phyloP scores from a whole-genome alignment of 2,888 invertebrate species.

The Amiota minor region DNA sequence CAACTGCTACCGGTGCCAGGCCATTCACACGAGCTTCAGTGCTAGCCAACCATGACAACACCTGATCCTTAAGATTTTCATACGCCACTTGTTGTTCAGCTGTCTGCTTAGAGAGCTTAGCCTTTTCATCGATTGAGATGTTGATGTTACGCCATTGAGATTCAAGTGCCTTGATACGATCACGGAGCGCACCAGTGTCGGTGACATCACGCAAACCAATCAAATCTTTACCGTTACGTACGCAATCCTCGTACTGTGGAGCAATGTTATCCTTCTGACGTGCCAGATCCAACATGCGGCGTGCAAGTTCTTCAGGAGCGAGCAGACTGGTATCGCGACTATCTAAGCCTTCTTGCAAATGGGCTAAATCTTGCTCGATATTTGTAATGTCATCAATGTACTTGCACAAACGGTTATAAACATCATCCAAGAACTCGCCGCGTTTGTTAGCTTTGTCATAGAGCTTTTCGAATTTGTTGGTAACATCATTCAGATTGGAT shows the following conservation, averaged over 20 bases:
- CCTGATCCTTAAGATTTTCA: slow-evolving; percentile 86
- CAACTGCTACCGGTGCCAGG: slow-evolving; percentile 89
- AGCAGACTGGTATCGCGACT: slow-evolving; percentile 81
- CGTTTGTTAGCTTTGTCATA: slow-evolving; percentile 85
- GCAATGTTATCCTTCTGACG: slow-evolving; percentile 77
- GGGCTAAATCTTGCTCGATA: slow-evolving; percentile 82
- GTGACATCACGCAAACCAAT: slow-evolving; percentile 90
- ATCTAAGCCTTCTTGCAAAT: slow-evolving; percentile 83
- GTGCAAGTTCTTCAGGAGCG: slow-evolving; percentile 79
- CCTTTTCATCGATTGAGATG: slow-evolving; percentile 86
- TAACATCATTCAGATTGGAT: slow-evolving; percentile 89
- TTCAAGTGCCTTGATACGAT: slow-evolving; percentile 89
- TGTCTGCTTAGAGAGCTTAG: slow-evolving; percentile 86
- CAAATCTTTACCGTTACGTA: slow-evolving; percentile 86
- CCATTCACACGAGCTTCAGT: slow-evolving; percentile 85
- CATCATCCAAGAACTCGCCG: slow-evolving; percentile 87
- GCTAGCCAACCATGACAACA: slow-evolving; percentile 85
- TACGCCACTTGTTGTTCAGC: slow-evolving; percentile 91
- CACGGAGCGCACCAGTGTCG: slow-evolving; percentile 86
- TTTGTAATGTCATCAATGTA: slow-evolving; percentile 81
- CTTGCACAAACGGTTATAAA: slow-evolving; percentile 79
- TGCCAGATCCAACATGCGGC: slow-evolving; percentile 75
- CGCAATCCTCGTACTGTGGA: slow-evolving; percentile 83
- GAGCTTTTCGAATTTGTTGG: slow-evolving; percentile 87
- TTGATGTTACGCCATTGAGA: slow-evolving; percentile 92